Percentiles rank a stretch among this genome's conserved stretches.
Evolutionary conservation across 2,797 vertebrate species (phyloP).

Genomic region (Cottoperca gobio): DNA sequence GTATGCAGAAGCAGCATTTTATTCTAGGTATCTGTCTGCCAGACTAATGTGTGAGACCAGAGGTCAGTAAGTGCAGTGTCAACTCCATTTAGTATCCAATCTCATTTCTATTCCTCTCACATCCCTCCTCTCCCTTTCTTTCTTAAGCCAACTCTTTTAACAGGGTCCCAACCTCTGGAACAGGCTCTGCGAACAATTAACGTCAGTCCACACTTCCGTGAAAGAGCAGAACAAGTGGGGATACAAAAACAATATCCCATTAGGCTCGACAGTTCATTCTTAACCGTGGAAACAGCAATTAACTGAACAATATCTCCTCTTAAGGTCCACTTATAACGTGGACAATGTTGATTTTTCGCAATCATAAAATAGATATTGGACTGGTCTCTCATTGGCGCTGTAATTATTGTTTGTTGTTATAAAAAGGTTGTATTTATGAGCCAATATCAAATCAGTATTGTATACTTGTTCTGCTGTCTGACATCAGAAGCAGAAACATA

Average conservation of each 20-base stretch:
- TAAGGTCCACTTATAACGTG: not conserved
- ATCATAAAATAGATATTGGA: not conserved
- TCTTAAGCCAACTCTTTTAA: constrained; percentile 6
- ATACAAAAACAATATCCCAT: constrained; percentile 8
- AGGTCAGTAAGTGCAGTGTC: constrained; percentile 38
- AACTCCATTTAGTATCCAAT: constrained; percentile 31
- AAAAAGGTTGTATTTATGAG: constrained; percentile 1
- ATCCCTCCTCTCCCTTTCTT: not conserved
- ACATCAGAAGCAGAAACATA: not conserved
- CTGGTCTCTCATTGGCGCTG: not conserved
- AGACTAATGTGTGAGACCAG: constrained; percentile 43
- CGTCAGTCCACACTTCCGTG: not conserved
- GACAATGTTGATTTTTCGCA: not conserved
- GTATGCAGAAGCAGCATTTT: constrained; percentile 13
- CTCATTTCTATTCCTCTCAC: constrained; percentile 50
- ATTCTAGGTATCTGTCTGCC: constrained; percentile 25
- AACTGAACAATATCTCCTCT: not conserved
- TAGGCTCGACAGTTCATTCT: not conserved
- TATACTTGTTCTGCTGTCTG: not conserved
- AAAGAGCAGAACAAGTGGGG: not conserved
- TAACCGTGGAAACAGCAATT: not conserved
- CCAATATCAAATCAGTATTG: not conserved
- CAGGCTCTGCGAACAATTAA: constrained; percentile 10
- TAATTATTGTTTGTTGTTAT: not conserved
- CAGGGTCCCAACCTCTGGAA: constrained; percentile 14